Base-by-base conservation (phyloP, 2,888 invertebrate genomes). In the Torymus auratus region DNA sequence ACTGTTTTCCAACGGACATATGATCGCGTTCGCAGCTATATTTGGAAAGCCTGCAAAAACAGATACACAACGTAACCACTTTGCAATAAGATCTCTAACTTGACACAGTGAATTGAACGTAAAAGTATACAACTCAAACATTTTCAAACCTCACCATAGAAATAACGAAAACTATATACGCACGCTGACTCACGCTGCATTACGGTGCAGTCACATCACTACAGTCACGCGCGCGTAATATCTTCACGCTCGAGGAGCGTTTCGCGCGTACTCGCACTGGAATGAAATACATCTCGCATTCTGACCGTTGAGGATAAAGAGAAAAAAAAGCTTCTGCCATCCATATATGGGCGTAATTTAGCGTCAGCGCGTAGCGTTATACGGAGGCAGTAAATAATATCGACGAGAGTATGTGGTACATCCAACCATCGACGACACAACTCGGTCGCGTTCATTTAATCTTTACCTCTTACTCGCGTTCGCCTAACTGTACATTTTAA, bases 341-440 rank as follows among this genome's bases (percentile, higher is more conserved):
- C n/a, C 58, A 10, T 28, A 12, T 11, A 17, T 2, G 3, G 67
- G 20, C 12, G 67, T 20, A 20, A 67, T 28, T 64, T 17, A 64
- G 64, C 41, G 64, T 41, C 41, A 12, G 11, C 28, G 53, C 11
- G 74, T 20, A 20, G 20, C 20, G 20, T 20, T 20, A 20, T 20
- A 20, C 20, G 20, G 20, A 20, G 20, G 56, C 41, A 69, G 13
- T 77, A 70, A 70, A 77, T 76, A 76, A 69, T 62, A 76, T 55
- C 52, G 23, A 14, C 2, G 12, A 60, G 13, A 28, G 14, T 20
- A 20, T 20, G 2, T 20, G 2, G 2, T 20, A 20, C n/a, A n/a
- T n/a, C n/a, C n/a, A n/a, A 15, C 56, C 50, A 56, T 20, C 28
- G 62, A 70, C 41, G 28, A 28, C 28, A 28, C 28, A 28, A 28